phyloP scores from a whole-genome alignment of 2,888 invertebrate genomes.

The Plebejus argus region DNA sequence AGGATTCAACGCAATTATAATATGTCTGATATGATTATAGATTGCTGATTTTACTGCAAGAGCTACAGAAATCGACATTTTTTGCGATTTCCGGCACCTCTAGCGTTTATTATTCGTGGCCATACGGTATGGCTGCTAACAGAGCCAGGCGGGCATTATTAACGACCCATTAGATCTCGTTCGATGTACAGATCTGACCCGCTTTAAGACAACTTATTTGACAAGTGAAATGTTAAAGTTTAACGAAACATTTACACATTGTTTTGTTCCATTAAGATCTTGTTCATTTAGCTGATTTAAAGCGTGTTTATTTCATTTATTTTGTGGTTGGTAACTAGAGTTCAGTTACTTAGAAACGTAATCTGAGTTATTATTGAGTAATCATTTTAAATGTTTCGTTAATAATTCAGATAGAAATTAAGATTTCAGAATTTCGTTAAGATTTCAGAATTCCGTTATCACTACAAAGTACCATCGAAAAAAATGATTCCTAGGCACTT shows the following conservation, averaged over 20 bases:
- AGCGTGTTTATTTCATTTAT: not conserved
- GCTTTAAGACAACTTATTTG: conserved; percentile 48
- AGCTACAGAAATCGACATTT: not conserved
- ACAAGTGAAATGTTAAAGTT: conserved; percentile 38
- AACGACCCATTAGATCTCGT: conserved; percentile 72
- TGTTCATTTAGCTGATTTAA: not conserved
- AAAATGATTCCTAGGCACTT: too few relatives aligned
- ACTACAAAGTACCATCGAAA: too few relatives aligned
- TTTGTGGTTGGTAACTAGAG: too few relatives aligned
- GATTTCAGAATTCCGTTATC: too few relatives aligned
- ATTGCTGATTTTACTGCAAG: not conserved
- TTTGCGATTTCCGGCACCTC: not conserved
- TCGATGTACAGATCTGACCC: conserved; percentile 58
- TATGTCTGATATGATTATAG: not conserved
- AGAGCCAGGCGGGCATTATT: conserved; percentile 69
- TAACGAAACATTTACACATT: conserved; percentile 25
- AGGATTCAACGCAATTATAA: not conserved
- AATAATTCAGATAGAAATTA: too few relatives aligned
- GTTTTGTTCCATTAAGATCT: not conserved
- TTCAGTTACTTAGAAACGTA: too few relatives aligned
- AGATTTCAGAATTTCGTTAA: too few relatives aligned
- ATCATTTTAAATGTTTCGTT: too few relatives aligned
- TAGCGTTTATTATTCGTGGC: not conserved
- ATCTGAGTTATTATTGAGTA: too few relatives aligned
- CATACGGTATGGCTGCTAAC: conserved; percentile 54